phyloP scores from a whole-genome alignment of 2,113 vertebrate genomes.

The Lagopus muta region DNA sequence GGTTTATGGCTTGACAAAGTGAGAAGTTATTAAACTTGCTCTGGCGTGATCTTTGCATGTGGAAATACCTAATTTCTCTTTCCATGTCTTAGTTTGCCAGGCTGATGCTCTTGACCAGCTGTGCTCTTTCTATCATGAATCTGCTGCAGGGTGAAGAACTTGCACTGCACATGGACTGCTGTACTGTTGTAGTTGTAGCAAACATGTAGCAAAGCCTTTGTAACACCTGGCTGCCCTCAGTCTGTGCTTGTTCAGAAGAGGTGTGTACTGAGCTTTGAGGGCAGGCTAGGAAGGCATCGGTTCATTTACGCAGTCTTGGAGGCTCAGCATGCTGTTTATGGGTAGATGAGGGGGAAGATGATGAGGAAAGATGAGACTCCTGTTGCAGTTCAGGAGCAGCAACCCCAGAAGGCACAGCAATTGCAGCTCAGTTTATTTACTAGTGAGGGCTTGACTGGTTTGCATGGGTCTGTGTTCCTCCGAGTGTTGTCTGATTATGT shows the following conservation, averaged over 20 bases:
- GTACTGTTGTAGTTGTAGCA: not conserved
- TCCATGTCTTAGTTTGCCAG: not conserved
- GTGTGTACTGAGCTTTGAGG: not conserved
- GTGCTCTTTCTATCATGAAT: not conserved
- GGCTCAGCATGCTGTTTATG: not conserved
- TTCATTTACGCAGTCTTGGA: not conserved
- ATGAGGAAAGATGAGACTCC: not conserved
- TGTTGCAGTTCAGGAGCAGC: not conserved
- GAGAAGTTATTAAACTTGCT: not conserved
- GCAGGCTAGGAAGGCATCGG: not conserved
- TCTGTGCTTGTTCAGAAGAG: accelerated
- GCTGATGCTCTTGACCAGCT: not conserved
- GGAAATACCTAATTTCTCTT: not conserved
- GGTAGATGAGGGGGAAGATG: no score
- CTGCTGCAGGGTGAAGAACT: not conserved
- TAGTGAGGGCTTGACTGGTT: accelerated
- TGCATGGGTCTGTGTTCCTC: not conserved
- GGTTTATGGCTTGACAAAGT: not conserved
- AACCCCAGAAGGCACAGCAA: not conserved
- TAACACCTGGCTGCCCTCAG: accelerated
- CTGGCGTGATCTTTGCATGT: not conserved
- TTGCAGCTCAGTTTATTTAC: not conserved
- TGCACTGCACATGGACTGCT: not conserved
- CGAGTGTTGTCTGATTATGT: not conserved
- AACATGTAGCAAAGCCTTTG: accelerated